phyloP scores from a whole-genome alignment of 2,888 invertebrate species.

The Philonicus albiceps region DNA sequence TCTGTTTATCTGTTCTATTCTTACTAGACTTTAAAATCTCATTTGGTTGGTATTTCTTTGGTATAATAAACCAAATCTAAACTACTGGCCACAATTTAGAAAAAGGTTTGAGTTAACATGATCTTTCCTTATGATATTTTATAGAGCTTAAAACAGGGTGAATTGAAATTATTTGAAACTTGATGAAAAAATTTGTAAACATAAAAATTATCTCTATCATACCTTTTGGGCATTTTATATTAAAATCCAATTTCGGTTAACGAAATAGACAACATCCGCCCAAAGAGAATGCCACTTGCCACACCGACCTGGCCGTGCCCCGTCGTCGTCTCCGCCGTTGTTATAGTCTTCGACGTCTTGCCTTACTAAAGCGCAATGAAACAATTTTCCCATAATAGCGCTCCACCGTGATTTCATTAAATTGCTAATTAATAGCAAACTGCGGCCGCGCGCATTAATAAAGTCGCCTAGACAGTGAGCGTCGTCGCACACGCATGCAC shows the following conservation, averaged over 20 bases:
- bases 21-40: too few relatives aligned
- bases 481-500: background rate
- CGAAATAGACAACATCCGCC: background rate
- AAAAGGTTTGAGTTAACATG: too few relatives aligned
- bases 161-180: too few relatives aligned
- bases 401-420: slow-evolving; percentile 11
- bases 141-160: too few relatives aligned
- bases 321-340: background rate
- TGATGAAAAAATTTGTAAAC: too few relatives aligned
- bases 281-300: background rate
- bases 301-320: background rate
- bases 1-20: background rate
- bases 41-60: too few relatives aligned
- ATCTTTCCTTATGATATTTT: too few relatives aligned
- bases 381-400: slow-evolving; percentile 16
- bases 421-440: slow-evolving; percentile 25
- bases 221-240: background rate
- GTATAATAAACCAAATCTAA: too few relatives aligned
- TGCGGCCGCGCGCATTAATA: background rate
- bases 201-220: background rate
- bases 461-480: slow-evolving; percentile 4
- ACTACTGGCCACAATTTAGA: too few relatives aligned
- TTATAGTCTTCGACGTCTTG: background rate
- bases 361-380: background rate
- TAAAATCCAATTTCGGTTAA: background rate